phyloP scores from a whole-genome alignment of 2,113 vertebrate species.

The Mormoops blainvillei region DNA sequence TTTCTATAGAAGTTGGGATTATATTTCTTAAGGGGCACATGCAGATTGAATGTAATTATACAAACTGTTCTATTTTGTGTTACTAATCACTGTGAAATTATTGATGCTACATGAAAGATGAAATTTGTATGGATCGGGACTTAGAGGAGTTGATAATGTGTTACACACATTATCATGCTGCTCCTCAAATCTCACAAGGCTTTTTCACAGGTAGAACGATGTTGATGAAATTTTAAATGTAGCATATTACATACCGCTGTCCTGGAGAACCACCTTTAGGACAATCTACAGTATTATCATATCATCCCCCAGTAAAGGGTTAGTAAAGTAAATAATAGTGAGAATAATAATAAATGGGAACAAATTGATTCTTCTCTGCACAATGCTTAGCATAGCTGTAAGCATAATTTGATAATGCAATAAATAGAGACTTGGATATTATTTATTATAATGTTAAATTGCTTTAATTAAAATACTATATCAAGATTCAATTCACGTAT shows the following conservation, averaged over 20 bases:
- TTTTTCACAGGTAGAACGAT: background rate
- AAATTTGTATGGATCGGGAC: background rate
- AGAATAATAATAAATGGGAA: background rate
- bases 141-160: background rate
- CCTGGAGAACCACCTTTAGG: background rate
- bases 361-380: background rate
- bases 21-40: background rate
- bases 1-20: background rate
- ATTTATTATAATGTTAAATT: background rate
- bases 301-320: background rate
- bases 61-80: background rate
- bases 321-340: background rate
- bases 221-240: background rate
- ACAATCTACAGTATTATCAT: background rate
- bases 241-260: background rate
- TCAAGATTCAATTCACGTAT: background rate
- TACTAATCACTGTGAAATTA: conserved; percentile 17
- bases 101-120: background rate
- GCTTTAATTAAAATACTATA: conserved; percentile 14
- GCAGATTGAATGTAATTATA: background rate
- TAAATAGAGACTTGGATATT: background rate
- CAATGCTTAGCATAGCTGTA: background rate
- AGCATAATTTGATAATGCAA: conserved; percentile 14
- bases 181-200: background rate
- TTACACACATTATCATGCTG: background rate